These are phyloP conservation scores for Nasonia oneida DNA, from an alignment of 2,888 invertebrate species.

Conservation along the genomic window DNA sequence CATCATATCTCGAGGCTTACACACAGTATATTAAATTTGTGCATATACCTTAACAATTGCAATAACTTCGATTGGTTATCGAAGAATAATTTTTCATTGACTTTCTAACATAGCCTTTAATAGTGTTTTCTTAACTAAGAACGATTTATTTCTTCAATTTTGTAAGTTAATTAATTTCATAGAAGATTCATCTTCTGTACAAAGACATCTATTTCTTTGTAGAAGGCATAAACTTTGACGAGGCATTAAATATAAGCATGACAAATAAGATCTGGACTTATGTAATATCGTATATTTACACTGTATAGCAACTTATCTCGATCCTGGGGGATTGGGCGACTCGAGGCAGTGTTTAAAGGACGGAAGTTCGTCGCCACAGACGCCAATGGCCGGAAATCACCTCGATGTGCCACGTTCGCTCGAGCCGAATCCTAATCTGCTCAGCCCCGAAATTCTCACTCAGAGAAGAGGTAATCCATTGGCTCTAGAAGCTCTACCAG, in stretches of 20 bases:
- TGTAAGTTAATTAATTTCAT: background rate
- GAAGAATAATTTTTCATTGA: constrained; percentile 1
- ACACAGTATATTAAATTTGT: background rate
- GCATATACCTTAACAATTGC: background rate
- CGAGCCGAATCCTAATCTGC: constrained; percentile 88
- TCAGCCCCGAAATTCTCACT: constrained; percentile 89
- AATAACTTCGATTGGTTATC: background rate
- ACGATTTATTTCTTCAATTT: background rate
- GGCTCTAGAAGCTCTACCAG: constrained; percentile 10
- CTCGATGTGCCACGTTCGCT: constrained; percentile 88
- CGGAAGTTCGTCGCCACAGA: constrained; percentile 81
- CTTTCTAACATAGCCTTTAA: background rate
- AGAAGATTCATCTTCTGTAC: constrained; percentile 4
- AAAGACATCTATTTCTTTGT: constrained; percentile 3
- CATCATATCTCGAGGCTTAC: background rate
- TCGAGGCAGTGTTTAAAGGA: constrained; percentile 85
- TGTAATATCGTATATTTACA: constrained; percentile 64
- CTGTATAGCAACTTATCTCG: constrained; percentile 80
- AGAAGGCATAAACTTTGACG: background rate
- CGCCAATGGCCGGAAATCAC: constrained; percentile 85
- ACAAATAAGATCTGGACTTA: background rate
- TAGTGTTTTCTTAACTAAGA: background rate
- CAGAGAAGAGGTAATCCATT: constrained; percentile 82
- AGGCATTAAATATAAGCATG: background rate
- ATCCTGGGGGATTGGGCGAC: constrained; percentile 82